A percentile compares a stretch with the other conserved stretches of the same genome.
These are phyloP conservation scores for Cardiocondyla obscurior DNA, from an alignment of 1,140 invertebrate species.

Conservation along the genomic window DNA sequence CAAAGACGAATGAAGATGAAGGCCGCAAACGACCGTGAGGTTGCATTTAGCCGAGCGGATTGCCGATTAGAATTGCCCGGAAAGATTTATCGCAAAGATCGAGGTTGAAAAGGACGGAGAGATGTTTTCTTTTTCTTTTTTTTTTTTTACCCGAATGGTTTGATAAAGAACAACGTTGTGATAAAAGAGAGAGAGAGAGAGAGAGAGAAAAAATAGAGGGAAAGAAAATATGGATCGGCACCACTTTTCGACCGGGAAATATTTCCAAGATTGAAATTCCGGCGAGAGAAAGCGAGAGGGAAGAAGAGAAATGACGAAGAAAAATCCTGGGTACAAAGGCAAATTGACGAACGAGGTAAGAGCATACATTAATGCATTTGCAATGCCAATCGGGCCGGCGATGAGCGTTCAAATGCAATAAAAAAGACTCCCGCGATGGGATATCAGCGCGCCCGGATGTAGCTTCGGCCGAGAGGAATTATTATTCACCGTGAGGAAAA, in stretches of 20 bases:
- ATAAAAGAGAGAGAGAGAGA: not conserved
- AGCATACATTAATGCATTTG: slow-evolving; percentile 42
- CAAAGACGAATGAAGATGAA: slow-evolving; percentile 12
- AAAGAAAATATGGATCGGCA: not conserved
- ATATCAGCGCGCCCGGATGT: not conserved
- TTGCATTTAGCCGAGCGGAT: slow-evolving; percentile 26
- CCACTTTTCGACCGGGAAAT: slow-evolving; percentile 10
- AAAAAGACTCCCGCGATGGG: not conserved
- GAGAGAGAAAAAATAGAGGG: not conserved
- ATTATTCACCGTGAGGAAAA: slow-evolving; percentile 3
- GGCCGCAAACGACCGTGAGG: not conserved
- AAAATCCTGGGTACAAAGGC: slow-evolving; percentile 32
- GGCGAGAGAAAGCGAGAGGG: not conserved
- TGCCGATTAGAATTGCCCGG: slow-evolving; percentile 16
- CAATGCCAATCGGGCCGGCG: slow-evolving; percentile 45
- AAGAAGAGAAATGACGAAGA: slow-evolving; percentile 3
- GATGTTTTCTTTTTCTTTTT: too few species aligned
- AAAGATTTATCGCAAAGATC: slow-evolving; percentile 5
- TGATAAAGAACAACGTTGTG: not conserved
- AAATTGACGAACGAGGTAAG: slow-evolving; percentile 39
- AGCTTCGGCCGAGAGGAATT: slow-evolving; percentile 1
- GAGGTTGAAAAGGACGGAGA: not conserved
- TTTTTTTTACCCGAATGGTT: not conserved
- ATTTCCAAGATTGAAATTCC: slow-evolving; percentile 49
- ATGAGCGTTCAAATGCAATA: not conserved